phyloP scores from a whole-genome alignment of 2,797 vertebrate genomes.

The Balearica regulorum region DNA sequence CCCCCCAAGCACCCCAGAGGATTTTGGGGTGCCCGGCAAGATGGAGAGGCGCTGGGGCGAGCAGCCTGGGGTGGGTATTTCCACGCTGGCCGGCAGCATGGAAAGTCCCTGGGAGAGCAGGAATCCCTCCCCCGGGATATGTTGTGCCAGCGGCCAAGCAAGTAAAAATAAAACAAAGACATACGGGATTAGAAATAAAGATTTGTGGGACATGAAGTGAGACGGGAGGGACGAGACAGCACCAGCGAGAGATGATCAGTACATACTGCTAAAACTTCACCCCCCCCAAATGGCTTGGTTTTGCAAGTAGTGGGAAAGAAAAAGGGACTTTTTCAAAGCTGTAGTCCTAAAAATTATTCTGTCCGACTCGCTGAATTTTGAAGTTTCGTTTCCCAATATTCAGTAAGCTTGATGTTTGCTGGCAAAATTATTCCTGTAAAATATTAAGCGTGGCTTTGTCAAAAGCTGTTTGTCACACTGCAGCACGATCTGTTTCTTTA shows the following conservation, averaged over 20 bases:
- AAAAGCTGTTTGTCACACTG: background rate
- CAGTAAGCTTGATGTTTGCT: background rate
- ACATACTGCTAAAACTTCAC: background rate
- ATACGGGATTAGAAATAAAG: background rate
- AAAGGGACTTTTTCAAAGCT: background rate
- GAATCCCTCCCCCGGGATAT: background rate
- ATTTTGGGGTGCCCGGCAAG: background rate
- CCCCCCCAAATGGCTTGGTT: background rate
- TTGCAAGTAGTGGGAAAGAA: background rate
- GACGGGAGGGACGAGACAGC: background rate
- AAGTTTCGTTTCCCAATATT: background rate
- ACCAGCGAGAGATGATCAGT: background rate
- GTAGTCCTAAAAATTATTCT: background rate
- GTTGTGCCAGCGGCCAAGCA: background rate
- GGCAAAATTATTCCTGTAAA: background rate
- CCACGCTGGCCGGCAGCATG: accelerated
- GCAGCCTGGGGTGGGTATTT: background rate
- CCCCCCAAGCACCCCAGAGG: accelerated
- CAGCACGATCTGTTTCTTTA: background rate
- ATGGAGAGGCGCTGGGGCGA: accelerated
- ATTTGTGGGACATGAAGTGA: background rate
- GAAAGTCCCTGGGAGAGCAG: background rate
- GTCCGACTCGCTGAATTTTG: background rate
- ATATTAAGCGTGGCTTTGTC: background rate
- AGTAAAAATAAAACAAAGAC: background rate